Evolutionary conservation across 2,888 invertebrate genomes (phyloP), one percentile per base, ranked within the genome.

Genomic region (Pristionchus mayeri): DNA sequence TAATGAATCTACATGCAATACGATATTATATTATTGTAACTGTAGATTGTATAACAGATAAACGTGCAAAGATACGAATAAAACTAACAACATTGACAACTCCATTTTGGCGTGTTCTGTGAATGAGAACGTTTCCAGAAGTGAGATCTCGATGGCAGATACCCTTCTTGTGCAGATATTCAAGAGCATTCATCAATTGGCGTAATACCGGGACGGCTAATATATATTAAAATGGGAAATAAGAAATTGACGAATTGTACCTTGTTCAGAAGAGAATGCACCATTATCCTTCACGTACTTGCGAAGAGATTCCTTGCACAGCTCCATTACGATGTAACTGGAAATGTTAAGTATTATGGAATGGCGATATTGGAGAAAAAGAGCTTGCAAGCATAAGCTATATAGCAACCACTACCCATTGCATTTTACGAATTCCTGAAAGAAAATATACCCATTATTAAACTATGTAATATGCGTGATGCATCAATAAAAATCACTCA

Each of bases 301-400:
- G 21, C 83, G 83, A 71, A 83, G 48, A n/a, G 83, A 83, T 24
- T 71, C 83, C 34, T 50, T 24, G 37, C 83, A 83, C 16, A 71
- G 52, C 34, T 83, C 83, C 83, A 83, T 83, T 0, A 83, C 83
- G 16, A 83, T 67, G 40, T 71, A 83, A 18, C 83, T 83, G 24
- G 54, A 63, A 30, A 4, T 21, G 4, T 27, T 37, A 40, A 30
- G 50, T 81, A 24, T 13, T 24, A 40, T 57, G 37, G n/a, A 54
- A 81, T 16, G n/a, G n/a, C n/a, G n/a, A n/a, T n/a, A n/a, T n/a
- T n/a, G n/a, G n/a, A n/a, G n/a, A n/a, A n/a, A n/a, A n/a, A n/a
- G n/a, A n/a, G n/a, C n/a, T n/a, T n/a, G n/a, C n/a, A n/a, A n/a
- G n/a, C n/a, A n/a, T n/a, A n/a, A n/a, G n/a, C n/a, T n/a, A n/a